These are phyloP conservation scores for Calcarius lapponicus DNA, from an alignment of 2,797 vertebrate genomes.

Conservation along the genomic window DNA sequence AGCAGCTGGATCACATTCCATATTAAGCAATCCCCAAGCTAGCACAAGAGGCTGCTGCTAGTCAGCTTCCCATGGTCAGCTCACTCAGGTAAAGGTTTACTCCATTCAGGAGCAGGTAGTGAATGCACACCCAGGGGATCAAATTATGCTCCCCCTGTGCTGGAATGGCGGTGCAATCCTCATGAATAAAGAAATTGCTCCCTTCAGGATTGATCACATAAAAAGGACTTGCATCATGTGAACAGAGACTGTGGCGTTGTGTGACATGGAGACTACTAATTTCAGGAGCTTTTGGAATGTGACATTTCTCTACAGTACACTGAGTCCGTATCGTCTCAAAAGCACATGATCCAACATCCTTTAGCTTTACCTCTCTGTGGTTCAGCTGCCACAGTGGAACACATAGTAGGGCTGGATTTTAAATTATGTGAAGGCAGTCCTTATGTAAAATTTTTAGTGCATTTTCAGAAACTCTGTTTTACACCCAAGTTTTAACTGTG, in stretches of 20 bases:
- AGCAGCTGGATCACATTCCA: constrained; percentile 50
- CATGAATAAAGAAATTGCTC: constrained; percentile 74
- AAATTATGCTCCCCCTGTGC: constrained; percentile 61
- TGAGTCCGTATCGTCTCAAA: constrained; percentile 36
- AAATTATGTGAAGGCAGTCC: not conserved
- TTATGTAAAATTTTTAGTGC: constrained; percentile 37
- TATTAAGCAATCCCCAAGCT: constrained; percentile 25
- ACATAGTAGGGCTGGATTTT: constrained; percentile 26
- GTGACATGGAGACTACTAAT: constrained; percentile 68
- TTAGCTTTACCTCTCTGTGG: constrained; percentile 42
- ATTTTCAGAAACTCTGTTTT: constrained; percentile 45
- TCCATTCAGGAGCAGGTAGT: constrained; percentile 59
- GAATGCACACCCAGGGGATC: constrained; percentile 58
- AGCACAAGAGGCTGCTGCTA: constrained; percentile 18
- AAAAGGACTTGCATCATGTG: constrained; percentile 72
- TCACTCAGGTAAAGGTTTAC: constrained; percentile 24
- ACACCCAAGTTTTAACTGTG: constrained; percentile 15
- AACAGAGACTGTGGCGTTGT: constrained; percentile 56
- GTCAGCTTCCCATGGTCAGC: constrained; percentile 38
- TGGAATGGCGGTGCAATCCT: not conserved
- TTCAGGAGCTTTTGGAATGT: constrained; percentile 76
- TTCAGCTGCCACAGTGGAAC: constrained; percentile 45
- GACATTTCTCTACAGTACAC: constrained; percentile 78
- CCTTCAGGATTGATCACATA: constrained; percentile 72
- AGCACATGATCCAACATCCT: constrained; percentile 30